Base-by-base conservation (phyloP, 2,797 vertebrate genomes). In the Nasua narica region DNA sequence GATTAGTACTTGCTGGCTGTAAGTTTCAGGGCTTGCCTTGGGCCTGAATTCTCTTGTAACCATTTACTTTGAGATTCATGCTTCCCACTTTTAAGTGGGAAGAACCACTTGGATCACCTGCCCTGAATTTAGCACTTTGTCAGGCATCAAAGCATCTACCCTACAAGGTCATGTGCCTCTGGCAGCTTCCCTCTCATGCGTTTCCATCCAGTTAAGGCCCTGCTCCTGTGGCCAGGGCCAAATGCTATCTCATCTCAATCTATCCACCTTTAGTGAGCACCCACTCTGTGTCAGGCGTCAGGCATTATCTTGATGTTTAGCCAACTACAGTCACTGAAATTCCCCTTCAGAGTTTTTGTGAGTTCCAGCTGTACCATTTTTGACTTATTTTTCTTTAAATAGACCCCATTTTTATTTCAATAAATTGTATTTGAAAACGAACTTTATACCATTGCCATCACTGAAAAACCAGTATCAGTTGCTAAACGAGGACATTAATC, bases 341-440 rank as follows among this genome's bases (percentile, higher is more conserved):
- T 90, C 40, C 37, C 35, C 37, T 72, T 91, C 78, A 46, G 9
- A 54, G n/a, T 69, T 70, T 84, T 85, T 48, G 43, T 58, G 76
- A 76, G n/a, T 82, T 79, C 60, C 46, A 52, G 48, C 62, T 72
- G 11, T 32, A 9, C 48, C 35, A 48, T 60, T 87, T 94, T 70
- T 69, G 13, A 43, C 40, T 27, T 58, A 35, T 52, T 97, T 84
- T 82, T n/a, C 52, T 74, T 83, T 78, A 88, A 43, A 40, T 77
- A 27, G 35, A 23, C 37, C 48, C 48, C 23, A 11, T 67, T 81
- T 81, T 76, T 27, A 82, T 60, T 78, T 72, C 46, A 70, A 52
- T 67, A 58, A 29, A 81, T 76, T n/a, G 7, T 78, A 32, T 84
- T 89, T 88, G 48, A 50, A 69, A 94, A 97, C 62, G 37, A 96